phyloP scores from a whole-genome alignment of 1,140 invertebrate species.

The Procambarus clarkii region DNA sequence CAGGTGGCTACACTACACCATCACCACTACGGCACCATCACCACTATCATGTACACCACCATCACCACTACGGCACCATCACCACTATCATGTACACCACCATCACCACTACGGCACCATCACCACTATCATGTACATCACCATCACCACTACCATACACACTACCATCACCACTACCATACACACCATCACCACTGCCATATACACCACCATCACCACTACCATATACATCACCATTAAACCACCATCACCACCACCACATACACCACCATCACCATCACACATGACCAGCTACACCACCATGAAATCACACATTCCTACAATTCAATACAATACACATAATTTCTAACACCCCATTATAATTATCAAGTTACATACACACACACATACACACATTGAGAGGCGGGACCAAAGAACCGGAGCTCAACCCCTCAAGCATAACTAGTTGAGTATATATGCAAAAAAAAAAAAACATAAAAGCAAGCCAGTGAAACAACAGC shows the following conservation, averaged over 20 bases:
- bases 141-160: neutral
- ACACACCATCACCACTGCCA: neutral
- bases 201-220: conserved; percentile 3
- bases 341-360: too few relatives aligned
- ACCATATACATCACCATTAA: neutral
- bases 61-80: neutral
- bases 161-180: neutral
- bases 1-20: conserved; percentile 7
- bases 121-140: neutral
- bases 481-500: too few relatives aligned
- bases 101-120: neutral
- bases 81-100: neutral
- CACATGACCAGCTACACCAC: neutral
- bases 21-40: neutral
- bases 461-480: too few relatives aligned
- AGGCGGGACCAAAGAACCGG: too few relatives aligned
- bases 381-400: too few relatives aligned
- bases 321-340: too few relatives aligned
- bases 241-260: neutral
- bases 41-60: too few relatives aligned
- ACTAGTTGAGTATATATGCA: too few relatives aligned
- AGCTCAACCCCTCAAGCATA: too few relatives aligned
- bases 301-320: too few relatives aligned
- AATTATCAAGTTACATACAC: too few relatives aligned
- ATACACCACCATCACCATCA: neutral